phyloP scores from a whole-genome alignment of 2,797 vertebrate genomes.

The Tamandua tetradactyla region DNA sequence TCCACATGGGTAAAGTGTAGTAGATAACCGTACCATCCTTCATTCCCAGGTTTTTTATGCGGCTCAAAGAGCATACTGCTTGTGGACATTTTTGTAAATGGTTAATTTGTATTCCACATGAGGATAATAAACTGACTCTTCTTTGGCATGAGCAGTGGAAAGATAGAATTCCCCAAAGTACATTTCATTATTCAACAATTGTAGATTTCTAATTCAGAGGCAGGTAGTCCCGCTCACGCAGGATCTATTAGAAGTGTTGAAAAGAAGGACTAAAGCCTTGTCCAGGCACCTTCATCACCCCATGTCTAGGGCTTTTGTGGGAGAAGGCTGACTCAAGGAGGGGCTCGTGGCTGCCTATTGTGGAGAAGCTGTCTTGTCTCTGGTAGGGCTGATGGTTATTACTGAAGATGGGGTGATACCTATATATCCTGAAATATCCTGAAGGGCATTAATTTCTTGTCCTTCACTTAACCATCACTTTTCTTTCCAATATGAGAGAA shows the following conservation, averaged over 20 bases:
- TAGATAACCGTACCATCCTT: neutral
- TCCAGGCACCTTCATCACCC: neutral
- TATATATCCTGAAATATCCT: neutral
- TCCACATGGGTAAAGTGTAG: neutral
- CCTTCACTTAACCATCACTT: neutral
- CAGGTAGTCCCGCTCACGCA: neutral
- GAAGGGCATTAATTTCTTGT: neutral
- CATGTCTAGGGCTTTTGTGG: neutral
- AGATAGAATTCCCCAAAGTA: neutral
- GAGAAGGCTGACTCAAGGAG: neutral
- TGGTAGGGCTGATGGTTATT: neutral
- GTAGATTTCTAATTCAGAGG: neutral
- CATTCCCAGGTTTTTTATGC: neutral
- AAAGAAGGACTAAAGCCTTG: neutral
- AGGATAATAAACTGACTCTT: neutral
- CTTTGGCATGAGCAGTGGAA: conserved; percentile 23
- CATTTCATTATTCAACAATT: neutral
- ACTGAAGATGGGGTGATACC: neutral
- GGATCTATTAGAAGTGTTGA: neutral
- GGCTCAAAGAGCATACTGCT: neutral
- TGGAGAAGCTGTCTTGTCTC: neutral
- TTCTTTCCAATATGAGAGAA: neutral
- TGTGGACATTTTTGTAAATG: neutral
- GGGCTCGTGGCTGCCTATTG: neutral
- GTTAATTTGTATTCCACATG: conserved; percentile 5